A percentile compares a stretch with the other conserved stretches of the same genome.
Evolutionary conservation across 2,113 vertebrate species (phyloP).

Genomic region (human (Homo sapiens)): DNA sequence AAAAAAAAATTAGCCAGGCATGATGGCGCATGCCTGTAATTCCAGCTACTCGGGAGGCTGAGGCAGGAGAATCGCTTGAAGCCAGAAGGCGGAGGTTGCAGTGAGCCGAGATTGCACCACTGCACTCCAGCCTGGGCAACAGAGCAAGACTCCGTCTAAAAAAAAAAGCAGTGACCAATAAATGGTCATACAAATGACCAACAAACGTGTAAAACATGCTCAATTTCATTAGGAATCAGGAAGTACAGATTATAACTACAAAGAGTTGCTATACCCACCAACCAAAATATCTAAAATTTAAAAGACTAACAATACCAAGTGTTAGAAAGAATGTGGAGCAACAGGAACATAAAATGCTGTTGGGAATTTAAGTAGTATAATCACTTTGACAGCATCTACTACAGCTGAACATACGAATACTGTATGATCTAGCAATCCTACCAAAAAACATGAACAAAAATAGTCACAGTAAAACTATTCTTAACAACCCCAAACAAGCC

Average conservation of each 20-base stretch:
- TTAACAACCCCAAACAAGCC: slow-evolving; percentile 30
- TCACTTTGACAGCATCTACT: neutral
- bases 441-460: slow-evolving; percentile 8
- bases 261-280: neutral
- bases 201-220: neutral
- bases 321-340: neutral
- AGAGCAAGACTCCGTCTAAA: no score
- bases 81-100: no score
- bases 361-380: slow-evolving; percentile 20
- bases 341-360: neutral
- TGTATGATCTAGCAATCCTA: neutral
- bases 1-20: no score
- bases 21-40: no score
- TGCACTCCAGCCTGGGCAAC: no score
- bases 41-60: no score
- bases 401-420: neutral
- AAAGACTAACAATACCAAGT: neutral
- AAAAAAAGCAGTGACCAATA: neutral
- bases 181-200: neutral
- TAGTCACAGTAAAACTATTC: neutral
- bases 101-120: no score
- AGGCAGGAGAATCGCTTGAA: no score
- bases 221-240: neutral
- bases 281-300: slow-evolving; percentile 18
- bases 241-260: neutral